A percentile compares a stretch with the other conserved stretches of the same genome.
Conservation (phyloP, 2,113 vertebrate species). For the Lipotes vexillifer region DNA sequence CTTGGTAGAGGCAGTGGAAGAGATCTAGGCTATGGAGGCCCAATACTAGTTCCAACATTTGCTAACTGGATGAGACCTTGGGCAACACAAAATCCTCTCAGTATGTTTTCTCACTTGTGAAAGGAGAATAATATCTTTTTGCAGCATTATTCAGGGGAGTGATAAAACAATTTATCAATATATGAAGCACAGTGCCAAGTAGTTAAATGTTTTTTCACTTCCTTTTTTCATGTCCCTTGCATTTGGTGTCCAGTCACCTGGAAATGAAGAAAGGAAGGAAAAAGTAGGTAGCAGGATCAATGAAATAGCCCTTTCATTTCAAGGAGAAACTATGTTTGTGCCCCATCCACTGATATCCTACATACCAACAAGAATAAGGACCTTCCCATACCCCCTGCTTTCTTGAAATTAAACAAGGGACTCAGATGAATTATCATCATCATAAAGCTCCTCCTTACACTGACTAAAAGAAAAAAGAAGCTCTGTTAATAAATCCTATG, state of each 20-base stretch:
- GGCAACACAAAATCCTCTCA: background rate
- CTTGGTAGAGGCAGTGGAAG: background rate
- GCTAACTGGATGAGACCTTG: background rate
- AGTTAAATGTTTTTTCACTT: background rate
- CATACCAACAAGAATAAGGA: background rate
- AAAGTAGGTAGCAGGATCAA: background rate
- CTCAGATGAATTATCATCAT: background rate
- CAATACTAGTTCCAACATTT: background rate
- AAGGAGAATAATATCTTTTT: background rate
- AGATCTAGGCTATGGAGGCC: background rate
- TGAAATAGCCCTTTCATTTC: background rate
- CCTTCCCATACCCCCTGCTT: background rate
- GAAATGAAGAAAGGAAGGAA: background rate
- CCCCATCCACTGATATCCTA: background rate
- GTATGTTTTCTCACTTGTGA: background rate
- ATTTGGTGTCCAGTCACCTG: background rate
- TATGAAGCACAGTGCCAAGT: background rate
- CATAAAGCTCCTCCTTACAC: background rate
- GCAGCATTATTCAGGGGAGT: background rate
- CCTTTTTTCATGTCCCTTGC: background rate
- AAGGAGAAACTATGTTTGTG: background rate
- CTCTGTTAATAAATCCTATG: conserved; percentile 18
- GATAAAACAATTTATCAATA: background rate
- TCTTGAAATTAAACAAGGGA: background rate
- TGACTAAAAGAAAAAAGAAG: background rate